phyloP scores from a whole-genome alignment of 2,113 vertebrate genomes.

The Cebidichthys violaceus region DNA sequence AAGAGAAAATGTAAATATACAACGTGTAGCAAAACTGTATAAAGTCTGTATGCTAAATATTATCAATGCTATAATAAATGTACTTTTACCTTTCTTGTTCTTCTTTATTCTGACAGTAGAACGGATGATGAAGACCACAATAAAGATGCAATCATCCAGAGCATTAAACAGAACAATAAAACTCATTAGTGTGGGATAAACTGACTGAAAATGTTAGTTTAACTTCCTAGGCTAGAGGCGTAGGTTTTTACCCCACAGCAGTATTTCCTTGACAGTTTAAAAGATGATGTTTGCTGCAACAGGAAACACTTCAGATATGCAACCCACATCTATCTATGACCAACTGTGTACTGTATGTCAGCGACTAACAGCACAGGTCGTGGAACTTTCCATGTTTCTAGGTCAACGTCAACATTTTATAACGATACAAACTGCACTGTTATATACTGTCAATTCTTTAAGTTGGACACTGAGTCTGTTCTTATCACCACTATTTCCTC shows the following conservation, averaged over 20 bases:
- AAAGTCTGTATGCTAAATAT: not conserved
- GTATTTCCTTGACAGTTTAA: conserved; percentile 58
- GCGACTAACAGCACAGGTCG: not conserved
- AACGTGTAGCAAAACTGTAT: not conserved
- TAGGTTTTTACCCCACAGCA: conserved; percentile 5
- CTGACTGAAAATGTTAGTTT: not conserved
- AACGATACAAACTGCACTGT: not conserved
- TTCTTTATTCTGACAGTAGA: conserved; percentile 50
- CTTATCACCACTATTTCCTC: conserved; percentile 44
- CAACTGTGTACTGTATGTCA: not conserved
- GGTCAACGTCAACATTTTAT: not conserved
- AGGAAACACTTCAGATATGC: conserved; percentile 58
- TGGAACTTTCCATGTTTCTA: not conserved
- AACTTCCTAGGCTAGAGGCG: not conserved
- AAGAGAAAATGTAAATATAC: conserved; percentile 11
- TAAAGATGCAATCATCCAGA: not conserved
- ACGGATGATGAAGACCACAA: not conserved
- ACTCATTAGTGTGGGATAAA: not conserved
- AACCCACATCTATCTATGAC: not conserved
- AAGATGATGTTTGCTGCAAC: conserved; percentile 42
- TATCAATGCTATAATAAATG: not conserved
- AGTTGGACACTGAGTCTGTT: conserved; percentile 5
- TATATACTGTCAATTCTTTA: not conserved
- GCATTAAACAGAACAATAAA: not conserved
- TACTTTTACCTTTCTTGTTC: conserved; percentile 57